Conservation (phyloP, 1,140 invertebrate genomes). For the Sitodiplosis mosellana region DNA sequence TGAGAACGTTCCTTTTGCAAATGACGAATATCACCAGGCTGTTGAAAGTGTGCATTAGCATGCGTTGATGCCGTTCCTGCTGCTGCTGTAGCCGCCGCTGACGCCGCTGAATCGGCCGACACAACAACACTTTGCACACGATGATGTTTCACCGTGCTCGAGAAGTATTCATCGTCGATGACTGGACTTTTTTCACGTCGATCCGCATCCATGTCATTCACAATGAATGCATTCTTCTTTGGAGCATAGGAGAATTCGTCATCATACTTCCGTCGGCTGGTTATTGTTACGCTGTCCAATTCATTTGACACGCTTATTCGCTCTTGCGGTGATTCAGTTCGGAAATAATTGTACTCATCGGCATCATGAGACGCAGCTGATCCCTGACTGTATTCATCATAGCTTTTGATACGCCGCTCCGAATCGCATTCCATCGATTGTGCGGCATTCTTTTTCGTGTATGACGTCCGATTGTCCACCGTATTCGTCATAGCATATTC, state of each 20-base stretch:
- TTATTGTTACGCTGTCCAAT: not conserved
- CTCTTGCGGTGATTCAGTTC: constrained; percentile 23
- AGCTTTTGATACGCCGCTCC: constrained; percentile 33
- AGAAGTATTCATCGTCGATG: not conserved
- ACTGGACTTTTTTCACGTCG: constrained; percentile 21
- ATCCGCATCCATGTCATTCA: not conserved
- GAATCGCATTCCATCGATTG: not conserved
- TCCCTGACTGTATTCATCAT: constrained; percentile 44
- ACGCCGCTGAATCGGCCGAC: not conserved
- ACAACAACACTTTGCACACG: constrained; percentile 12
- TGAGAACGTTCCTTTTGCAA: constrained; percentile 51
- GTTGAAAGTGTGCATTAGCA: constrained; percentile 12
- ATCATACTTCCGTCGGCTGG: not conserved
- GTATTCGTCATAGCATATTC: constrained; percentile 12
- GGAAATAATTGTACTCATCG: constrained; percentile 20
- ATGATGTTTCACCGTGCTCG: not conserved
- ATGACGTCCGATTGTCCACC: not conserved
- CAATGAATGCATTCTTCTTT: not conserved
- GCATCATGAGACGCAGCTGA: constrained; percentile 42
- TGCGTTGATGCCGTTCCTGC: not conserved
- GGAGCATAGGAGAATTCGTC: not conserved
- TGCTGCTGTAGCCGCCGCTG: constrained; percentile 4
- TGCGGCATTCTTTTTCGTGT: too few species aligned
- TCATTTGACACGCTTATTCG: constrained; percentile 7
- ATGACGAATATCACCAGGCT: constrained; percentile 35